These are phyloP conservation scores for Sesamia nonagrioides DNA, from an alignment of 1,140 invertebrate genomes.

Conservation along the genomic window DNA sequence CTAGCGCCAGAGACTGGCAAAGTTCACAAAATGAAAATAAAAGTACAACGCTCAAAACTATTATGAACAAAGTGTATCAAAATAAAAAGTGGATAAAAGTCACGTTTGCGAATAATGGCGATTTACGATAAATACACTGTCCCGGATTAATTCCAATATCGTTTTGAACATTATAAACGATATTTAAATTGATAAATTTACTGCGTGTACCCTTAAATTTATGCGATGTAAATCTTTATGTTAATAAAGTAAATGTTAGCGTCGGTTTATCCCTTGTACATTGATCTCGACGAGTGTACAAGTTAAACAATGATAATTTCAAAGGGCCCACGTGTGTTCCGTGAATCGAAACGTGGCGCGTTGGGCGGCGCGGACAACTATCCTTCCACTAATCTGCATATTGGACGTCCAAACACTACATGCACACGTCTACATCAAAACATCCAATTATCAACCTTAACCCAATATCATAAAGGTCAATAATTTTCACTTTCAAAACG, in stretches of 20 bases:
- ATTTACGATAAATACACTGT: conserved; percentile 27
- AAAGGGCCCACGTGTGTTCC: conserved; percentile 65
- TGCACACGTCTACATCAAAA: conserved; percentile 54
- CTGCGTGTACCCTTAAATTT: conserved; percentile 38
- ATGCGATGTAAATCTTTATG: conserved; percentile 50
- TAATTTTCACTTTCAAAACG: neutral
- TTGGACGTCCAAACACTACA: conserved; percentile 66
- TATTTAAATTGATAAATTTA: conserved; percentile 35
- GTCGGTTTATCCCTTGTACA: conserved; percentile 48
- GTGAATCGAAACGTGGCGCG: conserved; percentile 65
- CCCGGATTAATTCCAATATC: conserved; percentile 12
- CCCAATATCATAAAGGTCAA: conserved; percentile 37
- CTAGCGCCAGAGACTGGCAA: conserved; percentile 4
- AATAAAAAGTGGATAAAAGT: conserved; percentile 21
- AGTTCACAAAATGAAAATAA: conserved; percentile 24
- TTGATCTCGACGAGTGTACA: conserved; percentile 49
- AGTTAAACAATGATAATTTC: conserved; percentile 81
- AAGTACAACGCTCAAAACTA: conserved; percentile 5
- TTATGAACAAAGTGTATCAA: conserved; percentile 27
- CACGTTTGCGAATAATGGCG: conserved; percentile 20
- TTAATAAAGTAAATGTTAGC: conserved; percentile 46
- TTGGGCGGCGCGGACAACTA: conserved; percentile 67
- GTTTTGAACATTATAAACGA: conserved; percentile 19
- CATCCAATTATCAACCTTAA: conserved; percentile 49
- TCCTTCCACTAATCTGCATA: conserved; percentile 80